Evolutionary conservation across 2,888 invertebrate species (phyloP), one percentile per base, ranked within the genome.

Genomic region (Tigriopus californicus): DNA sequence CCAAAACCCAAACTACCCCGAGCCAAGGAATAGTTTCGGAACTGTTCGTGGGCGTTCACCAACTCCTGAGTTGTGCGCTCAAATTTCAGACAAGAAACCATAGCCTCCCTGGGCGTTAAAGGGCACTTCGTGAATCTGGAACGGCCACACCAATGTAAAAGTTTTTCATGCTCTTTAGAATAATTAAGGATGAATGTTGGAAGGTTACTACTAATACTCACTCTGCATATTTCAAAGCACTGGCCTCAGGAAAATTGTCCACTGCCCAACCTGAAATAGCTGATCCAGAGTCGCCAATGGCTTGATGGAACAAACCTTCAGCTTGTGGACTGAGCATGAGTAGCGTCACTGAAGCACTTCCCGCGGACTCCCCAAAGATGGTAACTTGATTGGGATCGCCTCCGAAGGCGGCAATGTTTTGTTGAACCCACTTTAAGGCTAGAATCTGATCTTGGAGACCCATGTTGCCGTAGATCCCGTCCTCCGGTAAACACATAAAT

Each of bases 211-310:
- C 15, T 22, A n/a, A 8, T 20, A 22, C 49, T 22, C 49, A 22
- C 22, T 22, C 20, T 13, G 49, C 49, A 49, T 20, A 42, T 56
- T 41, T 18, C 18, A 42, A 42, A 8, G 56, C 56, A 56, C 42
- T 41, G 13, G 10, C 18, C 18, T 18, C 41, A 11, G 56, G 56
- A 18, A 42, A 41, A 5, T n/a, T 15, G 18, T 56, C 56, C 15
- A 56, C 41, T 15, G 56, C 56, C 56, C 56, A 56, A 42, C 56
- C 41, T 18, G 56, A n/a, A 11, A 56, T 18, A 42, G 56, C 56
- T 18, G 42, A 42, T 22, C 56, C 56, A 41, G 56, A 56, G 15
- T 56, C 42, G 18, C 20, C 56, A 56, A 56, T 56, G 6, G n/a
- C 18, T 22, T 42, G 13, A 18, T 41, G 18, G 44, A 56, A 56